A percentile compares a stretch with the other conserved stretches of the same genome.
phyloP scores from a whole-genome alignment of 2,888 invertebrate genomes.

The Pseudoips prasinana region DNA sequence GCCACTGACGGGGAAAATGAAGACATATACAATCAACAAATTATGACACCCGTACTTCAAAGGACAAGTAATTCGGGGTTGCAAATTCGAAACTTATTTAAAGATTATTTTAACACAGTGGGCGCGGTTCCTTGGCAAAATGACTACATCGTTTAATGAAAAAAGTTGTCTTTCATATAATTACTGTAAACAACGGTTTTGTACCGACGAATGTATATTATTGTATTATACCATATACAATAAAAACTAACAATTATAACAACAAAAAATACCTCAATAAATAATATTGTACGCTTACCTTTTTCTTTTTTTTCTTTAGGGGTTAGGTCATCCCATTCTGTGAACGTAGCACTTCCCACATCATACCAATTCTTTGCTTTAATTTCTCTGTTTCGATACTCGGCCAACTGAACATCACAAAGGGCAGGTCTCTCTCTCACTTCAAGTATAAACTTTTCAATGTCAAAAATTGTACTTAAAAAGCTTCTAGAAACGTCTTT shows the following conservation, averaged over 20 bases:
- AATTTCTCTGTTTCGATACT: conserved; percentile 20
- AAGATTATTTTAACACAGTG: conserved; percentile 19
- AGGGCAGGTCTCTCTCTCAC: conserved; percentile 24
- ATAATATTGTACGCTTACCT: conserved; percentile 15
- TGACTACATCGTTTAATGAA: conserved; percentile 20
- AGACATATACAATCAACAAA: conserved; percentile 14
- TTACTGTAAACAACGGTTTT: conserved; percentile 17
- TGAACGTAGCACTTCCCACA: conserved; percentile 21
- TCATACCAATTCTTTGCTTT: conserved; percentile 14
- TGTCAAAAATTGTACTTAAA: conserved; percentile 24
- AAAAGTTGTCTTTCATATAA: conserved; percentile 18
- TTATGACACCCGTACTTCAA: conserved; percentile 16
- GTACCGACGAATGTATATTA: conserved; percentile 19
- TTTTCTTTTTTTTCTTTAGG: conserved; percentile 15
- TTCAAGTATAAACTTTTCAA: conserved; percentile 25
- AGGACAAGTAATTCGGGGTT: conserved; percentile 16
- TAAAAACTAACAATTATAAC: conserved; percentile 11
- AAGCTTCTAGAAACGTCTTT: conserved; percentile 13
- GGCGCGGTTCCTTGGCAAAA: conserved; percentile 18
- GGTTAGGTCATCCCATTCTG: conserved; percentile 20
- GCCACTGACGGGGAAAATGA: conserved; percentile 10
- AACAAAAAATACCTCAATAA: conserved; percentile 14
- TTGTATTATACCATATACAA: conserved; percentile 9
- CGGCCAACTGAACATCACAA: conserved; percentile 19
- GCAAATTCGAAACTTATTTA: conserved; percentile 18